Percentiles rank a stretch among this genome's conserved stretches.
Evolutionary conservation across 2,888 invertebrate genomes (phyloP).

Genomic region (Leptogaster cylindrica): DNA sequence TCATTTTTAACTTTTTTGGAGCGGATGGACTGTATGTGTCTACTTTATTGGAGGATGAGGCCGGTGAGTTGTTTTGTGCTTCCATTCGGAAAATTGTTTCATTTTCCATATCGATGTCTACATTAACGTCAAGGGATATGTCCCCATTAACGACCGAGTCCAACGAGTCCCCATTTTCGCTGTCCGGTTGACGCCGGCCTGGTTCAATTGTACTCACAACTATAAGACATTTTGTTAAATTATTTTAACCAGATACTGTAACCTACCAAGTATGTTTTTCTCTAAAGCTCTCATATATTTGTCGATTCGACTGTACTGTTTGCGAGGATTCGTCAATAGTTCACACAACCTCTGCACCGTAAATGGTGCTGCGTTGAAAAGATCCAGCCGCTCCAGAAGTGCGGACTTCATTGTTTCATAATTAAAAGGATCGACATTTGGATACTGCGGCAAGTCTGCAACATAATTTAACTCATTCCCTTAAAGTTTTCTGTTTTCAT

Average conservation of each 20-base stretch:
- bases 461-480: background rate
- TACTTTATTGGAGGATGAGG: conserved; percentile 47
- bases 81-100: conserved; percentile 58
- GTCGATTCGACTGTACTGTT: conserved; percentile 94
- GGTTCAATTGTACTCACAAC: conserved; percentile 82
- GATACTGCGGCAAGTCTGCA: conserved; percentile 82
- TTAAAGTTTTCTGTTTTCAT: background rate
- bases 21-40: conserved; percentile 33
- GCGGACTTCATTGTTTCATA: conserved; percentile 87
- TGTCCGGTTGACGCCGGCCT: conserved; percentile 68
- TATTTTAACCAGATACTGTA: too few species aligned
- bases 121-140: conserved; percentile 64
- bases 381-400: conserved; percentile 80
- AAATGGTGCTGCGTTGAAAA: conserved; percentile 90
- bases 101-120: conserved; percentile 67
- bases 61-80: conserved; percentile 48
- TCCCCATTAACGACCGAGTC: conserved; percentile 63
- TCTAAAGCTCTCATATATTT: conserved; percentile 97
- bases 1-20: conserved; percentile 23
- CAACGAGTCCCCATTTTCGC: conserved; percentile 72
- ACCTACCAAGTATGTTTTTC: conserved; percentile 78
- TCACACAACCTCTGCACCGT: conserved; percentile 96
- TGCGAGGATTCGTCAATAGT: conserved; percentile 85
- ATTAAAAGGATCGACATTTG: conserved; percentile 89
- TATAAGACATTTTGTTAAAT: conserved; percentile 43